These are phyloP conservation scores for Pongo abelii DNA, from an alignment of 2,113 vertebrate genomes.

Conservation along the genomic window DNA sequence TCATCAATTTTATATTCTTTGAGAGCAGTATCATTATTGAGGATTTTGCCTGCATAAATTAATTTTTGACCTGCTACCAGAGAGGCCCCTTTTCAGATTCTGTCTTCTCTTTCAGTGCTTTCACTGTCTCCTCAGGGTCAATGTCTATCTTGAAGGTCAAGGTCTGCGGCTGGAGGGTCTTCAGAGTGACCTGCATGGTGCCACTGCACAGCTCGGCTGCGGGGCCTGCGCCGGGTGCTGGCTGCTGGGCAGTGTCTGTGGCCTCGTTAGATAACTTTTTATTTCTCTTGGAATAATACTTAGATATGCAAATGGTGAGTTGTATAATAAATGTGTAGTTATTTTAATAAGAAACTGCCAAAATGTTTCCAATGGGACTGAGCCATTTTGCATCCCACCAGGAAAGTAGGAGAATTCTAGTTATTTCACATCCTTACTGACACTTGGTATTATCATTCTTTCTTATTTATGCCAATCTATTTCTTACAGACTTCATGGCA, in stretches of 20 bases:
- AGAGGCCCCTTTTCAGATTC: constrained; percentile 94
- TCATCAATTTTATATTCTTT: constrained; percentile 98
- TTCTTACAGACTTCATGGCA: not conserved
- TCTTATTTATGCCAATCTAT: not conserved
- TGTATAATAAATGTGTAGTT: not conserved
- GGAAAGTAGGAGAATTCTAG: not conserved
- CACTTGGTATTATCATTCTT: not conserved
- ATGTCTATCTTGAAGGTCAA: constrained; percentile 96
- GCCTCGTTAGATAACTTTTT: constrained; percentile 66
- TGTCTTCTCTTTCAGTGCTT: constrained; percentile 95
- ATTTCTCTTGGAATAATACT: not conserved
- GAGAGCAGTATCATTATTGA: constrained; percentile 93
- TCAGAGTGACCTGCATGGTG: constrained; percentile 94
- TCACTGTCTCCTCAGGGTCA: constrained; percentile 92
- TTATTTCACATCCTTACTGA: not conserved
- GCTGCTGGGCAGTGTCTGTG: constrained; percentile 71
- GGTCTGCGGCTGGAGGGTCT: constrained; percentile 95
- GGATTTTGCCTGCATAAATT: constrained; percentile 98
- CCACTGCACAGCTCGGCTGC: constrained; percentile 51
- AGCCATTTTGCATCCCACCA: not conserved
- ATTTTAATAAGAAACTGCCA: not conserved
- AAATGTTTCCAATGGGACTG: not conserved
- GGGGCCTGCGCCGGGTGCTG: constrained; percentile 60
- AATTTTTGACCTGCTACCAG: constrained; percentile 94
- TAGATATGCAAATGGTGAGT: not conserved